Base-by-base conservation (phyloP, 2,113 vertebrate species). In the Thalassoma bifasciatum region DNA sequence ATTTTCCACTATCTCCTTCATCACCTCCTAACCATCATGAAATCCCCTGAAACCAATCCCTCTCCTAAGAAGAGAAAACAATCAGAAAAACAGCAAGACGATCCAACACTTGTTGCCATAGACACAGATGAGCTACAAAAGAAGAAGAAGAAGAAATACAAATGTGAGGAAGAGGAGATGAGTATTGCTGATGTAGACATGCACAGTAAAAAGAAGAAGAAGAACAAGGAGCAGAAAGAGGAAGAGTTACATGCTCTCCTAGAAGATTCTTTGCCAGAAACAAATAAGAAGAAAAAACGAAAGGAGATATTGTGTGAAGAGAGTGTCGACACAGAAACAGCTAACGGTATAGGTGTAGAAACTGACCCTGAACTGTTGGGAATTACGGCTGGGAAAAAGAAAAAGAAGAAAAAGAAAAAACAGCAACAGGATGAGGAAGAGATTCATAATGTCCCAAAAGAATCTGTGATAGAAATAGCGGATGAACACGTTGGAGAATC, bases 11-110 rank as follows among this genome's bases (percentile, higher is more conserved):
- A 36, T 36, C 60, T 38, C 30, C 6, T 6, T 19, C 58, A 7
- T 22, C 30, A 10, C 9, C 16, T 44, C 37, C 26, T 44, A 17
- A 16, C 4, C 23, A 14, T 8, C 67, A 83, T 89, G 87, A 60
- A 24, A 3, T 14, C 59, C 37, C 8, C 34, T 38, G 16, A n/a
- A n/a, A n/a, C n/a, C n/a, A n/a, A n/a, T n/a, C n/a, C n/a, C n/a
- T n/a, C n/a, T n/a, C n/a, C n/a, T n/a, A n/a, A n/a, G n/a, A n/a
- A n/a, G n/a, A n/a, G n/a, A n/a, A n/a, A n/a, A n/a, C n/a, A n/a
- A n/a, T n/a, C 40, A 16, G 47, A 54, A n/a, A 7, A 22, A 19
- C 10, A 36, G 8, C 44, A 61, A 6, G 72, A 69, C 3, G 19
- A 0, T 54, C 77, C 69, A n/a, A 1, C 3, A 36, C 46, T 49